Evolutionary conservation across 2,888 invertebrate genomes (phyloP).

Genomic region (Adelognathus sp.): DNA sequence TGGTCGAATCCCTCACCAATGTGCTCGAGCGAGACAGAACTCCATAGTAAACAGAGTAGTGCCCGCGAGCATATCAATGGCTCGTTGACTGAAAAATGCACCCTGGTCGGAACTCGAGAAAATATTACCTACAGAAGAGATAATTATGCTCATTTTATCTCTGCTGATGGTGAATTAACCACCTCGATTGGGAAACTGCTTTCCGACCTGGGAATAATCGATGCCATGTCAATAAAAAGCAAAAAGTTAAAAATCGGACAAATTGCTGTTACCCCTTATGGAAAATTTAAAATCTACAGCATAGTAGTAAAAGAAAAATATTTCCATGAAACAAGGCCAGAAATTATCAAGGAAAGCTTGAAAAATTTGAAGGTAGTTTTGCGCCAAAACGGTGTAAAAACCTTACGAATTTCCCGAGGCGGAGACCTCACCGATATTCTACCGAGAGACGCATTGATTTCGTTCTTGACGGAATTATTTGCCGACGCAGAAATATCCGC

Average conservation of each 20-base stretch:
- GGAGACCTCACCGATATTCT: conserved; percentile 21
- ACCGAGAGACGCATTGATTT: background rate
- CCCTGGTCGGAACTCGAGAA: background rate
- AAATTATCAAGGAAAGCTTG: background rate
- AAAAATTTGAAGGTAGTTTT: background rate
- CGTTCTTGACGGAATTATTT: background rate
- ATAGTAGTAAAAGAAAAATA: conserved; percentile 13
- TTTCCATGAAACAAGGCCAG: background rate
- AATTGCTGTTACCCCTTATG: background rate
- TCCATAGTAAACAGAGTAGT: background rate
- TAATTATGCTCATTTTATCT: conserved; percentile 2
- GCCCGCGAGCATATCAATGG: background rate
- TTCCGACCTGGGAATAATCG: background rate
- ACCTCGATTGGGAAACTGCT: background rate
- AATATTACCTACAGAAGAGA: background rate
- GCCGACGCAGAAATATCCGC: background rate
- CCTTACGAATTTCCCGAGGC: conserved; percentile 10
- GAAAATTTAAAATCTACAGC: conserved; percentile 3
- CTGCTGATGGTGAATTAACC: background rate
- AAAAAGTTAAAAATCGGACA: conserved; percentile 21
- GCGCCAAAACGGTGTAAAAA: background rate
- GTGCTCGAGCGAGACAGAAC: background rate
- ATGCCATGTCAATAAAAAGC: background rate
- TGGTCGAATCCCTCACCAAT: background rate
- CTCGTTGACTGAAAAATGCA: no score